Evolutionary conservation across 2,888 invertebrate genomes (phyloP).

Genomic region (Endotricha flammealis): DNA sequence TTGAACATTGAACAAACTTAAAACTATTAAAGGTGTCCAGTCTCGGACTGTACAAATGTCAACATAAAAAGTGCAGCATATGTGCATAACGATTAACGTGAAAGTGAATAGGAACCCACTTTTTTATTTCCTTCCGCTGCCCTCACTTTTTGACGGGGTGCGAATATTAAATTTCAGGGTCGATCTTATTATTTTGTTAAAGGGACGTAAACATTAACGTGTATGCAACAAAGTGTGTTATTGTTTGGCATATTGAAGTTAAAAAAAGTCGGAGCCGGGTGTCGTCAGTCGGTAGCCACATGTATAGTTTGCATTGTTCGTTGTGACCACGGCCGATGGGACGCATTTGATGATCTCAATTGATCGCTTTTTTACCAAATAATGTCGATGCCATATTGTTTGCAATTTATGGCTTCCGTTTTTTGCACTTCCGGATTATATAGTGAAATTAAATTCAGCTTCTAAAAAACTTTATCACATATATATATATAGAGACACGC

Average conservation of each 20-base stretch:
- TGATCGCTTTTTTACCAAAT: slow-evolving; percentile 45
- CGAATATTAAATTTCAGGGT: slow-evolving; percentile 69
- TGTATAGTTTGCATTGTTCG: slow-evolving; percentile 64
- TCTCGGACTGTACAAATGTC: slow-evolving; percentile 13
- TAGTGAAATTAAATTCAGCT: too few species aligned
- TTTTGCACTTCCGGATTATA: slow-evolving; percentile 60
- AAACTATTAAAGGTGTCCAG: too few species aligned
- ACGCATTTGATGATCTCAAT: slow-evolving; percentile 56
- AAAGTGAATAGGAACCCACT: slow-evolving; percentile 68
- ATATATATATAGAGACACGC: too few species aligned
- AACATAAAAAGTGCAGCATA: slow-evolving; percentile 46
- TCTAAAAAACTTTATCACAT: too few species aligned
- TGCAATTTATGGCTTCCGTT: slow-evolving; percentile 61
- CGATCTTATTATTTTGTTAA: slow-evolving; percentile 16
- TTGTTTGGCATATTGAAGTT: slow-evolving; percentile 15
- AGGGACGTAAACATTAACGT: slow-evolving; percentile 20
- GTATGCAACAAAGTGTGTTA: slow-evolving; percentile 24
- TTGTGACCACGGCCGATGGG: slow-evolving; percentile 58
- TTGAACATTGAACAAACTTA: too few species aligned
- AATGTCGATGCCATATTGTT: slow-evolving; percentile 51
- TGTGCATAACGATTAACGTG: slow-evolving; percentile 58
- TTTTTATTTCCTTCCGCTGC: slow-evolving; percentile 77
- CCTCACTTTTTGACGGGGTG: slow-evolving; percentile 70
- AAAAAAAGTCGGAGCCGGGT: slow-evolving; percentile 34
- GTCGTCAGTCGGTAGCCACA: slow-evolving; percentile 72